Evolutionary conservation across 2,888 invertebrate species (phyloP), one percentile per base, ranked within the genome.

Genomic region (Choreutis nemorana): DNA sequence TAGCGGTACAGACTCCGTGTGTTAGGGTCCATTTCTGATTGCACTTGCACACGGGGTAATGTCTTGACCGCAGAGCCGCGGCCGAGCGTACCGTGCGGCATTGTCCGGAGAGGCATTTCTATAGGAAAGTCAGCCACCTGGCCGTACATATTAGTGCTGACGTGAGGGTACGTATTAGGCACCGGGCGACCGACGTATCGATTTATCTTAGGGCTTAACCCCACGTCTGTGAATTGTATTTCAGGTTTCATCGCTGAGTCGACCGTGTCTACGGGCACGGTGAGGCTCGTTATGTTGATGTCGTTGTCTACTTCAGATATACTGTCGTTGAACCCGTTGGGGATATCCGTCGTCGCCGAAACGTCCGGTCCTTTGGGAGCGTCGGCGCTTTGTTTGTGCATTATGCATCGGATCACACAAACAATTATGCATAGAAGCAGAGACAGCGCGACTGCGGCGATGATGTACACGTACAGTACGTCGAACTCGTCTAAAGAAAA

Each of bases 231-330:
- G 48, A 75, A 75, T 35, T 79, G 77, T 48, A 79, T 70, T 36
- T 78, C 78, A 38, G 70, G 64, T 39, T 77, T 78, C 16, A 73
- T 42, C 30, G 63, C 59, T 1, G 75, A 67, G 40, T 79, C 72
- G 11, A 73, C 72, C 1, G 71, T 57, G 35, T 83, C 85, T 4
- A 85, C 82, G 4, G 87, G 86, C 11, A 85, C 82, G 2, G 87
- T 84, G 15, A 78, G 54, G 16, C 87, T 86, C 27, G 87, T 86
- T 40, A 89, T 83, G 55, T 88, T 89, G 33, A 89, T 89, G 48
- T 90, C 89, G 25, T 87, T 89, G 62, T 90, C 90, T 23, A 90
- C 80, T 71, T 93, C 92, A 45, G 91, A 91, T 67, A 92, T 89
- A 63, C 91, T 91, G 71, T 92, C 92, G 44, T 87, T 87, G 68